Base-by-base conservation (phyloP, 1,140 invertebrate genomes). In the Eupristina koningsbergeri region DNA sequence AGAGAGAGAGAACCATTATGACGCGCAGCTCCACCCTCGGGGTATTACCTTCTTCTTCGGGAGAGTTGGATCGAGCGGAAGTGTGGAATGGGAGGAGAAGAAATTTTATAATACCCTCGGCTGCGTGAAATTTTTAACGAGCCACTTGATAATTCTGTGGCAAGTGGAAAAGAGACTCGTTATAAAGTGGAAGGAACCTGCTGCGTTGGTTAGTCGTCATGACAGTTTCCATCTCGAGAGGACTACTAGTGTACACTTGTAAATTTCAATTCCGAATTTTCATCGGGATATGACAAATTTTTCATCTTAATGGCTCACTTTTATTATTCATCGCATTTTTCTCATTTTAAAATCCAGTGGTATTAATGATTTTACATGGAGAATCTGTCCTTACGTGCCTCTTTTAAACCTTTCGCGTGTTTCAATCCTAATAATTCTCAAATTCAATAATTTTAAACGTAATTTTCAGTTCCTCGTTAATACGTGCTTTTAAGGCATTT, bases 51-150 rank as follows among this genome's bases (percentile, higher is more conserved):
- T 45, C 50, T 67, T 69, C 47, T 41, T 11, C n/a, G n/a, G 17
- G n/a, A 34, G 39, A 45, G 0, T 73, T 15, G 26, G 26, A 1
- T 8, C 45, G 29, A 75, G n/a, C n/a, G 41, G 47, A 29, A 41
- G 69, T 1, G 31, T 53, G 47, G 47, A 53, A 41, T 9, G 47
- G 22, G 71, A 50, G 22, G 71, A 50, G 53, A 61, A 50, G 74
- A 76, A 15, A 77, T 67, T 67, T 64, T 79, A 79, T 45, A 67
- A 79, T 79, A 29, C 39, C 13, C 31, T 29, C 29, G 77, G 29
- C 36, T 39, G 80, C 34, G 80, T 50, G 50, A 73, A 39, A 81
- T 81, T 81, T 81, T 81, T 73, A 81, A 73, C 80, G 67, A 81
- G 69, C 50, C 36, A 73, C 67, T 73, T 29, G 71, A 69, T 34